phyloP scores from a whole-genome alignment of 2,888 invertebrate species.

The Endotricha flammealis region DNA sequence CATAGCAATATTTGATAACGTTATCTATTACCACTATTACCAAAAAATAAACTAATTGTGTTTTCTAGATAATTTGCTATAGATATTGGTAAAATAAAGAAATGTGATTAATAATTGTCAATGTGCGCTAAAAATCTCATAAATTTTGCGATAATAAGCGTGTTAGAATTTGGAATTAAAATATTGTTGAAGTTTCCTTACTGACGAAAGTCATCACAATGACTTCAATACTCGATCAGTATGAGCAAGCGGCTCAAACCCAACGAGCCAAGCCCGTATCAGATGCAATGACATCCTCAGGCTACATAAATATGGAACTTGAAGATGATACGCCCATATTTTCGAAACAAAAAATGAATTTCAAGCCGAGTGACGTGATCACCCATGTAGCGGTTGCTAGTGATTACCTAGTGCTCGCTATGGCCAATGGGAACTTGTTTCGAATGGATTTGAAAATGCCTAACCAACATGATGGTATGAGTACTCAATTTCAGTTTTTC shows the following conservation, averaged over 20 bases:
- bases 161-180: not conserved
- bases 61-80: no score
- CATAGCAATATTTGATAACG: no score
- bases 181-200: no score
- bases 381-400: constrained; percentile 89
- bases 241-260: constrained; percentile 85
- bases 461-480: constrained; percentile 85
- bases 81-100: no score
- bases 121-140: no score
- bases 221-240: constrained; percentile 92
- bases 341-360: constrained; percentile 88
- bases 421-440: constrained; percentile 89
- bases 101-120: no score
- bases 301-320: constrained; percentile 74
- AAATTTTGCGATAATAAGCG: no score
- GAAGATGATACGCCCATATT: constrained; percentile 91
- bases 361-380: constrained; percentile 87
- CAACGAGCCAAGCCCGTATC: constrained; percentile 51
- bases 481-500: no score
- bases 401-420: constrained; percentile 89
- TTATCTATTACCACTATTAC: no score
- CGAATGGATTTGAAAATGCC: constrained; percentile 89
- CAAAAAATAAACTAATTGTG: no score
- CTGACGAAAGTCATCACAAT: no score
- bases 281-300: constrained; percentile 70